These are phyloP conservation scores for Diarsia mendica DNA, from an alignment of 2,888 invertebrate species.

Conservation along the genomic window DNA sequence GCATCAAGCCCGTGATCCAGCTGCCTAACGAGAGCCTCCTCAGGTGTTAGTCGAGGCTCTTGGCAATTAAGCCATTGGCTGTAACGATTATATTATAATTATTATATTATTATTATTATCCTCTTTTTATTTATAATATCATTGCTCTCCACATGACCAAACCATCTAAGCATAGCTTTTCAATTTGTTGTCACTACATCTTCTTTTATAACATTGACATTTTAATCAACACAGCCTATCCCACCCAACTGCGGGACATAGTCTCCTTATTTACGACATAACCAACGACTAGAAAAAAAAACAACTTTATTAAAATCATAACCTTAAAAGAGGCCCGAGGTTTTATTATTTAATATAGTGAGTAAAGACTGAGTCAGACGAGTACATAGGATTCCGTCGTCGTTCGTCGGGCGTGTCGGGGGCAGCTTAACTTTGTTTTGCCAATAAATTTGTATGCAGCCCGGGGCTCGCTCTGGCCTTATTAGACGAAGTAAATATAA, in stretches of 20 bases:
- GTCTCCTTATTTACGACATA: constrained; percentile 10
- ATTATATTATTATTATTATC: too few relatives aligned
- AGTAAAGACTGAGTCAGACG: constrained; percentile 27
- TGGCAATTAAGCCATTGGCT: too few relatives aligned
- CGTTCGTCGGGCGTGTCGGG: constrained; percentile 62
- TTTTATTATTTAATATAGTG: constrained; percentile 58
- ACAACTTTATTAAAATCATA: constrained; percentile 55
- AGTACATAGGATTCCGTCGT: constrained; percentile 47
- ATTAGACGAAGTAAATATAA: constrained; percentile 61
- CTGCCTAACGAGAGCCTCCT: too few relatives aligned
- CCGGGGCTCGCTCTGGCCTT: constrained; percentile 44
- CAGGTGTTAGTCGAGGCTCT: too few relatives aligned
- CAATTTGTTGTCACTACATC: too few relatives aligned
- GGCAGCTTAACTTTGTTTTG: constrained; percentile 68
- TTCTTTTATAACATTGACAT: constrained; percentile 1
- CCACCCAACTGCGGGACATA: constrained; percentile 1
- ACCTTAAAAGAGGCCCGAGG: constrained; percentile 38
- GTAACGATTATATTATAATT: too few relatives aligned
- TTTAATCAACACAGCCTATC: constrained; percentile 27
- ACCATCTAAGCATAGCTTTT: too few relatives aligned
- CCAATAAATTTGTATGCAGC: constrained; percentile 70
- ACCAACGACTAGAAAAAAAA: constrained; percentile 27
- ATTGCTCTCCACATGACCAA: too few relatives aligned
- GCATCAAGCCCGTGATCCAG: too few relatives aligned
- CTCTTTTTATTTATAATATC: too few relatives aligned